Evolutionary conservation across 2,797 vertebrate species (phyloP).

Genomic region (Ispidina picta): DNA sequence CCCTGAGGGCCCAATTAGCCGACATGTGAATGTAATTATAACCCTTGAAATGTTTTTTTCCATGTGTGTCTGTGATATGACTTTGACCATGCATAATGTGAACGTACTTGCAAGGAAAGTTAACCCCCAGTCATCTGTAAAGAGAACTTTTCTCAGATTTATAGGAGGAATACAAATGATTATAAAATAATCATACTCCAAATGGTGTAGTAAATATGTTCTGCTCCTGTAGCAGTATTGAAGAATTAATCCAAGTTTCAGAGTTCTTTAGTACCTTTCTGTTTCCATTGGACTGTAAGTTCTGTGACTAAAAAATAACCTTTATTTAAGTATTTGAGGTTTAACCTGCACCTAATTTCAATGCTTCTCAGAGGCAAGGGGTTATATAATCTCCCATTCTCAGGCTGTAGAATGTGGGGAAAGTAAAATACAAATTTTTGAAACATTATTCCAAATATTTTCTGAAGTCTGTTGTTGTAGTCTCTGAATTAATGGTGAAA

Average conservation of each 20-base stretch:
- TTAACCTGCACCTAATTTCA: neutral
- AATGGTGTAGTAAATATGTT: conserved; percentile 17
- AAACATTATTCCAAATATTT: neutral
- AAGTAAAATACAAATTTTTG: neutral
- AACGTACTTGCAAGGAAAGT: conserved; percentile 65
- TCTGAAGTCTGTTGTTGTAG: neutral
- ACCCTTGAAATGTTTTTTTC: conserved; percentile 70
- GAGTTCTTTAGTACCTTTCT: neutral
- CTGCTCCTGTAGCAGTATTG: neutral
- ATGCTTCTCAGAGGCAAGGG: neutral
- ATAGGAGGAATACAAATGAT: conserved; percentile 37
- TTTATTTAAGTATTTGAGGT: conserved; percentile 21
- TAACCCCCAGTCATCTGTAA: conserved; percentile 66
- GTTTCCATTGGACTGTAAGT: neutral
- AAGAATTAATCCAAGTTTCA: conserved; percentile 30
- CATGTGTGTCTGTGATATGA: conserved; percentile 70
- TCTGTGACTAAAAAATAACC: neutral
- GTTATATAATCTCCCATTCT: neutral
- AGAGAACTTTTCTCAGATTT: conserved; percentile 57
- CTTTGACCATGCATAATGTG: conserved; percentile 68
- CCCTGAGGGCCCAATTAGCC: conserved; percentile 81
- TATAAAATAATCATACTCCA: conserved; percentile 21
- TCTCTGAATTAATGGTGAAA: neutral
- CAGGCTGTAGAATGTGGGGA: neutral
- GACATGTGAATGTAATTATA: conserved; percentile 81